Conservation (phyloP, 2,113 vertebrate genomes). For the Theropithecus gelada region DNA sequence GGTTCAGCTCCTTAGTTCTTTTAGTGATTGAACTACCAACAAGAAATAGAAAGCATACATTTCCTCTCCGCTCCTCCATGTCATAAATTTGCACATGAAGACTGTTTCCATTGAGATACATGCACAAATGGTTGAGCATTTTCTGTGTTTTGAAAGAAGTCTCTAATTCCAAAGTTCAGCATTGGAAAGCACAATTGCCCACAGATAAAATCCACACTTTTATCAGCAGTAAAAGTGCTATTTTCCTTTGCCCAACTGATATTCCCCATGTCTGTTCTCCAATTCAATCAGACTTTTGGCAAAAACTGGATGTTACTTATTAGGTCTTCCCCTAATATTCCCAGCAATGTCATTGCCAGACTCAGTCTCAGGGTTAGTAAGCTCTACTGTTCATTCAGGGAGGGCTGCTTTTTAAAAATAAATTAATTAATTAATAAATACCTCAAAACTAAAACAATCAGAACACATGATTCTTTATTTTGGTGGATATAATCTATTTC, state of each 20-base stretch:
- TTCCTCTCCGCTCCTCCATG: background rate
- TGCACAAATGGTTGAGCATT: accelerated
- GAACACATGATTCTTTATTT: background rate
- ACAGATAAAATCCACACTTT: background rate
- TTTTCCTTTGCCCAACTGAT: background rate
- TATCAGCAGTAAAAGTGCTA: background rate
- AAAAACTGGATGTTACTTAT: background rate
- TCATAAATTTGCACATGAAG: background rate
- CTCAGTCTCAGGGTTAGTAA: background rate
- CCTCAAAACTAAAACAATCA: background rate
- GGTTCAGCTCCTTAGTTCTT: background rate
- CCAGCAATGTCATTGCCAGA: background rate
- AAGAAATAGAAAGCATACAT: background rate
- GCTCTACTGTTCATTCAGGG: background rate
- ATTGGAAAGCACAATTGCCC: background rate
- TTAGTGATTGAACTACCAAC: background rate
- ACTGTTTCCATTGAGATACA: no score
- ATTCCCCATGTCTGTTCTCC: background rate
- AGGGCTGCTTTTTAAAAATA: background rate
- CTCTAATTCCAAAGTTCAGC: background rate
- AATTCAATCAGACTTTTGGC: background rate
- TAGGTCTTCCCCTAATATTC: no score
- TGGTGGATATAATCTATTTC: background rate
- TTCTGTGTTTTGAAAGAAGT: background rate
- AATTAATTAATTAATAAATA: no score